phyloP scores from a whole-genome alignment of 2,888 invertebrate species.

The Metalampra italica region DNA sequence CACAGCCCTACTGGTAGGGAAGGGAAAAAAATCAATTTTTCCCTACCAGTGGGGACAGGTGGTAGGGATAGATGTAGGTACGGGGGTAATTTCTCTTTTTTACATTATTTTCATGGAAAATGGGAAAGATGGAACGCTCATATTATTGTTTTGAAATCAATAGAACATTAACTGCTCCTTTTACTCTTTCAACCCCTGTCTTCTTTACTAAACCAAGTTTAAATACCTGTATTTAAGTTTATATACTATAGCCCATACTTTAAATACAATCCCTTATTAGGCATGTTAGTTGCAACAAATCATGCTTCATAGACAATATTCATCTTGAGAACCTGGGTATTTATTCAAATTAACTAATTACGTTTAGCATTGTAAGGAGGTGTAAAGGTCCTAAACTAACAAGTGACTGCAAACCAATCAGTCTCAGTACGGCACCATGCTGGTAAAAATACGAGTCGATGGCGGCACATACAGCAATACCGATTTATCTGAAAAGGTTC shows the following conservation, averaged over 20 bases:
- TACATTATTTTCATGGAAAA: too few species aligned
- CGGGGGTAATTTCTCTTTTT: too few species aligned
- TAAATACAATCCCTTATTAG: not conserved
- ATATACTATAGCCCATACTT: not conserved
- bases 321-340: slow-evolving; percentile 1
- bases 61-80: too few species aligned
- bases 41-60: too few species aligned
- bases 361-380: slow-evolving; percentile 7
- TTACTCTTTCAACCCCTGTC: too few species aligned
- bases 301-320: not conserved
- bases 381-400: slow-evolving; percentile 2
- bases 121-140: too few species aligned
- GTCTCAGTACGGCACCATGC: slow-evolving; percentile 4
- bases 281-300: not conserved
- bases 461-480: not conserved
- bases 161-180: too few species aligned
- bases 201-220: too few species aligned
- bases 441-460: slow-evolving; percentile 1
- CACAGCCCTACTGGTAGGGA: too few species aligned
- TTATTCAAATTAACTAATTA: slow-evolving; percentile 3
- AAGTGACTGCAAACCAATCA: not conserved
- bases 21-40: too few species aligned
- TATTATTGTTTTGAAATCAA: too few species aligned
- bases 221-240: too few species aligned
- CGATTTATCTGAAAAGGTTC: not conserved